A percentile compares a stretch with the other conserved stretches of the same genome.
These are phyloP conservation scores for Odontamblyopus rebecca DNA, from an alignment of 2,797 vertebrate genomes.

Conservation along the genomic window DNA sequence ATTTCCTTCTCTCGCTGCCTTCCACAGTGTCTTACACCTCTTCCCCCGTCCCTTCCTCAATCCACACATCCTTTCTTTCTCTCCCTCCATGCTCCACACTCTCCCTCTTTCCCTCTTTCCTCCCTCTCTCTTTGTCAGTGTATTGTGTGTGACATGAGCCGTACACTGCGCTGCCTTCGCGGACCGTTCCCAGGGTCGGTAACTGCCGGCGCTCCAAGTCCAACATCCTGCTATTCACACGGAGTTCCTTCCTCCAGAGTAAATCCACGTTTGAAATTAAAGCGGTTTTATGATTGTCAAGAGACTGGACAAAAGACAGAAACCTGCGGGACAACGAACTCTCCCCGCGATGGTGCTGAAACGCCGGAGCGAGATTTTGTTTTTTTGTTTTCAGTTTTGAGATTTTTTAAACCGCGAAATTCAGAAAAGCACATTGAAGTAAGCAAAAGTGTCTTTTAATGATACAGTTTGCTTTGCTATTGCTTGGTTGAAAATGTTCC, in stretches of 20 bases:
- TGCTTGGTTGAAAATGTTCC: too few species aligned
- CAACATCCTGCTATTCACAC: constrained; percentile 77
- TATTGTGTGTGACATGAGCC: constrained; percentile 69
- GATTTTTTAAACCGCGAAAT: neutral
- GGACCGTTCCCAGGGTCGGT: constrained; percentile 71
- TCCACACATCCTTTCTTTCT: too few species aligned
- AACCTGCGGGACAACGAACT: neutral
- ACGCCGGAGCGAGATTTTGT: neutral
- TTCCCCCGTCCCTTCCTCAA: too few species aligned
- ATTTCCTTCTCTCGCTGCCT: too few species aligned
- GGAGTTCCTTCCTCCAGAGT: constrained; percentile 73
- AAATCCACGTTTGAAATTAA: constrained; percentile 35
- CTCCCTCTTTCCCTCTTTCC: neutral
- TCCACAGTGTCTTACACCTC: too few species aligned
- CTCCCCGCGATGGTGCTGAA: neutral
- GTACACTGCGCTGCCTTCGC: constrained; percentile 31
- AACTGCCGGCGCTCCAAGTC: constrained; percentile 30
- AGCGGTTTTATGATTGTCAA: neutral
- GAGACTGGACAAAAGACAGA: neutral
- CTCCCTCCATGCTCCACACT: too few species aligned
- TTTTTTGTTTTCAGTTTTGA: too few species aligned
- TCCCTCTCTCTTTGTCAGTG: constrained; percentile 32
- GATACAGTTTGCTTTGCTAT: too few species aligned
- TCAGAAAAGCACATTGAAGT: neutral
- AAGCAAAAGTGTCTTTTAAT: neutral